phyloP scores from a whole-genome alignment of 1,140 invertebrate genomes.

The Macrocentrus cingulum region DNA sequence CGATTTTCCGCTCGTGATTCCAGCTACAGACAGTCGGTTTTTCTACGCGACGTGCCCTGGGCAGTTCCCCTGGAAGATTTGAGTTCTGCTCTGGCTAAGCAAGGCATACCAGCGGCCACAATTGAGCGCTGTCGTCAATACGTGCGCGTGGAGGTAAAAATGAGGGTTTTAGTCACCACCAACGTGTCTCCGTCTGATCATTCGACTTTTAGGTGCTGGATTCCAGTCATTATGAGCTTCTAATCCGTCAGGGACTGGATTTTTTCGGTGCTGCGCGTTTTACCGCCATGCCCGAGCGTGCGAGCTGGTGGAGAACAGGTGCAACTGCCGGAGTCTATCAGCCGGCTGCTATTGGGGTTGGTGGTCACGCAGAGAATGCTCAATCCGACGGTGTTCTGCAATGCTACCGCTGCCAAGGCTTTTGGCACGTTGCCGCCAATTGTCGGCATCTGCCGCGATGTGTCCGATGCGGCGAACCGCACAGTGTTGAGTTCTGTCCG shows the following conservation, averaged over 20 bases:
- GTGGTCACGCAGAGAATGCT: slow-evolving; percentile 8
- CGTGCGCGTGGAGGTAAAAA: slow-evolving; percentile 55
- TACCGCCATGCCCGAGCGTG: slow-evolving; percentile 48
- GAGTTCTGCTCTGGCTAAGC: slow-evolving; percentile 51
- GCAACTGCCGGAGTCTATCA: slow-evolving; percentile 8
- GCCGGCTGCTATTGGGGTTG: background rate
- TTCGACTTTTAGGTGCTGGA: slow-evolving; percentile 47
- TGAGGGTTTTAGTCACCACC: too few species aligned
- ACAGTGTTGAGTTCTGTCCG: slow-evolving; percentile 58
- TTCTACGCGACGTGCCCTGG: slow-evolving; percentile 57
- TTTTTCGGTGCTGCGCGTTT: slow-evolving; percentile 58
- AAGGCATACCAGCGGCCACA: slow-evolving; percentile 48
- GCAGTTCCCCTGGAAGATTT: slow-evolving; percentile 57
- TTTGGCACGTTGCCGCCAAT: slow-evolving; percentile 62
- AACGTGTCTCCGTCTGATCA: too few species aligned
- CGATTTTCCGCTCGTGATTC: slow-evolving; percentile 55
- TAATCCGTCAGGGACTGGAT: slow-evolving; percentile 54
- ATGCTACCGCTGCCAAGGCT: slow-evolving; percentile 61
- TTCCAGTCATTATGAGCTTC: slow-evolving; percentile 49
- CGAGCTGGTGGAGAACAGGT: slow-evolving; percentile 41
- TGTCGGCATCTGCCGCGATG: slow-evolving; percentile 58
- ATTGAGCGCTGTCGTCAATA: slow-evolving; percentile 53
- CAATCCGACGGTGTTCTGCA: slow-evolving; percentile 51
- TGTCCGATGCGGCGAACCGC: slow-evolving; percentile 60
- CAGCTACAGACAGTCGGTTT: slow-evolving; percentile 49